Percentiles rank a stretch among this genome's conserved stretches.
Conservation (phyloP, 1,140 invertebrate species). For the Periplaneta americana region DNA sequence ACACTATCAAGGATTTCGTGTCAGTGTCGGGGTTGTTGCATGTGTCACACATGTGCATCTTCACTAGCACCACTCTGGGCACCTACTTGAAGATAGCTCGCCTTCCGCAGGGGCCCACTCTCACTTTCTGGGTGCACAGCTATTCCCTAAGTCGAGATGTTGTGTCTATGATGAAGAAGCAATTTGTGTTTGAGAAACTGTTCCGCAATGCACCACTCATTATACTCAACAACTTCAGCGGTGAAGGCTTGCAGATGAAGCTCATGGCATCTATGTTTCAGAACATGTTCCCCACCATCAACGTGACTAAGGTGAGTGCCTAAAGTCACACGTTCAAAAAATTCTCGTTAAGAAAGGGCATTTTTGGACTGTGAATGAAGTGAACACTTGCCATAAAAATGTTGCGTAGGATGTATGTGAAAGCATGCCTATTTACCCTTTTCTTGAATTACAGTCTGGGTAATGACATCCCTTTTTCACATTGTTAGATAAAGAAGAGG, state of each 20-base stretch:
- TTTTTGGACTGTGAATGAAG: no score
- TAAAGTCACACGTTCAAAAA: no score
- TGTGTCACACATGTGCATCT: conserved; percentile 83
- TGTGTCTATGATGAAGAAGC: conserved; percentile 74
- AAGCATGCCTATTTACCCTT: no score
- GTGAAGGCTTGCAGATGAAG: conserved; percentile 82
- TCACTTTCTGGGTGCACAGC: conserved; percentile 81
- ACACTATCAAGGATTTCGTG: conserved; percentile 89
- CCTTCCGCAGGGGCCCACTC: conserved; percentile 74
- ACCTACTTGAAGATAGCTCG: conserved; percentile 78
- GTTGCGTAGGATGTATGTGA: no score
- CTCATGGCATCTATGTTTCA: conserved; percentile 94
- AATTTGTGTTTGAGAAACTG: conserved; percentile 72
- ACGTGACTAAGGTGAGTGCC: conserved; percentile 71
- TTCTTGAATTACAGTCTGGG: no score
- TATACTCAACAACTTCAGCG: conserved; percentile 90
- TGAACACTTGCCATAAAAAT: no score
- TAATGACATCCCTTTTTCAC: no score
- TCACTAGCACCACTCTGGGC: conserved; percentile 76
- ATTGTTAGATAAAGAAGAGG: no score
- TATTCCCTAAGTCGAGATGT: conserved; percentile 84
- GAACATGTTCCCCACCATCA: conserved; percentile 98
- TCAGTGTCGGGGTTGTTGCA: conserved; percentile 82
- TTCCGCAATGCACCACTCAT: conserved; percentile 85
- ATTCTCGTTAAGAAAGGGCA: no score